phyloP scores from a whole-genome alignment of 2,113 vertebrate genomes.

The Bos indicus region DNA sequence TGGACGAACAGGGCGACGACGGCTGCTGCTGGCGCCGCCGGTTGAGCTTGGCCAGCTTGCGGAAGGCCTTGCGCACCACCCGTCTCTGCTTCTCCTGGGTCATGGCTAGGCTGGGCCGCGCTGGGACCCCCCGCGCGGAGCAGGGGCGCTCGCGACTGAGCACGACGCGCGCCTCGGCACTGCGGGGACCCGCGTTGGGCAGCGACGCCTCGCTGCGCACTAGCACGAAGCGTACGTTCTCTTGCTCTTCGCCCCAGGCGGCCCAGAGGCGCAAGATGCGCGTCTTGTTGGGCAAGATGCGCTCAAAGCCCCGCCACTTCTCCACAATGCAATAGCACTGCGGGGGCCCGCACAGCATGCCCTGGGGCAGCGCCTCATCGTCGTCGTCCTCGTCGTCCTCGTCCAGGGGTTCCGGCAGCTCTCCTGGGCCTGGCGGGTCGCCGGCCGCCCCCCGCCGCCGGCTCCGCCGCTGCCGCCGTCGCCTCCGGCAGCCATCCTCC shows the following conservation, averaged over 20 bases:
- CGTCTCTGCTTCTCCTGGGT: conserved; percentile 91
- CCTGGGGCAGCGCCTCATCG: conserved; percentile 43
- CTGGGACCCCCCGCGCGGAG: conserved; percentile 71
- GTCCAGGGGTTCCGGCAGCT: conserved; percentile 25
- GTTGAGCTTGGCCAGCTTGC: conserved; percentile 95
- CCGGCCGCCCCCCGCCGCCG: conserved; percentile 51
- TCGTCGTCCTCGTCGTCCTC: conserved; percentile 61
- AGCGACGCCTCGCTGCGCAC: conserved; percentile 89
- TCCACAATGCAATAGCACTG: conserved; percentile 93
- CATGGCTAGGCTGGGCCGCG: conserved; percentile 75
- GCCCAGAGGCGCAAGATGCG: conserved; percentile 92
- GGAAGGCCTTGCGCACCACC: conserved; percentile 93
- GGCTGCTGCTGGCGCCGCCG: conserved; percentile 80
- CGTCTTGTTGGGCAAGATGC: conserved; percentile 92
- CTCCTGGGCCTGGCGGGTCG: neutral
- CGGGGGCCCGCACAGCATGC: conserved; percentile 87
- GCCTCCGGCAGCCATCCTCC: conserved; percentile 83
- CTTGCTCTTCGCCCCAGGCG: conserved; percentile 93
- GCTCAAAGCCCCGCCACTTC: conserved; percentile 95
- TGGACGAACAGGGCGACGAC: conserved; percentile 61
- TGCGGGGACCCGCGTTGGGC: conserved; percentile 85
- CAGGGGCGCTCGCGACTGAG: conserved; percentile 87
- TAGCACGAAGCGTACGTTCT: conserved; percentile 91
- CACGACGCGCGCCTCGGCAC: conserved; percentile 94
- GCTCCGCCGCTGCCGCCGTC: conserved; percentile 65